Conservation (phyloP, 2,888 invertebrate species). For the Torymus auratus region DNA sequence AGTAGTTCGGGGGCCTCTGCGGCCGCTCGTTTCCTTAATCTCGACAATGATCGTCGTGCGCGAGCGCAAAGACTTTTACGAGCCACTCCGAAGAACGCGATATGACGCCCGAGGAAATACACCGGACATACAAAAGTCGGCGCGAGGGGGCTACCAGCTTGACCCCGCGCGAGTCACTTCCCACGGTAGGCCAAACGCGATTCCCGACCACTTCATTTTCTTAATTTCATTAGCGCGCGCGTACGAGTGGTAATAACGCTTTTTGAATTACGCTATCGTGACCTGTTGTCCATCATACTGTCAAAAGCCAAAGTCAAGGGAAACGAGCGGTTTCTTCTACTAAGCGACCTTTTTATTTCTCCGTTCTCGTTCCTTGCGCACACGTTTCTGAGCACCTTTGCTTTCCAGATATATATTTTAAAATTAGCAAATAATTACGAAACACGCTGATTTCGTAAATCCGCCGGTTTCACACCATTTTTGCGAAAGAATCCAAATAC, state of each 20-base stretch:
- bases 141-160: conserved; percentile 61
- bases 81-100: conserved; percentile 62
- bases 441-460: no score
- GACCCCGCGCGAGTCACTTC: conserved; percentile 72
- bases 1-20: conserved; percentile 28
- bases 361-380: neutral
- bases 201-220: conserved; percentile 44
- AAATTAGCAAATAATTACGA: neutral
- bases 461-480: no score
- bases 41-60: conserved; percentile 71
- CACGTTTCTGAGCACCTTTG: neutral
- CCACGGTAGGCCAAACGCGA: conserved; percentile 66
- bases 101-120: conserved; percentile 50
- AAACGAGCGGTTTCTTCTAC: conserved; percentile 6
- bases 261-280: conserved; percentile 37
- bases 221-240: conserved; percentile 51
- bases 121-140: conserved; percentile 58
- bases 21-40: conserved; percentile 69
- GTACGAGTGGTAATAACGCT: conserved; percentile 24
- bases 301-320: conserved; percentile 44
- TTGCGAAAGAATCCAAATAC: no score
- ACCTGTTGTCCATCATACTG: conserved; percentile 36
- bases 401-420: neutral
- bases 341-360: conserved; percentile 4
- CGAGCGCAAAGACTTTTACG: conserved; percentile 68